Evolutionary conservation across 2,113 vertebrate genomes (phyloP), one percentile per base, ranked within the genome.

Genomic region (Xerus inauris): DNA sequence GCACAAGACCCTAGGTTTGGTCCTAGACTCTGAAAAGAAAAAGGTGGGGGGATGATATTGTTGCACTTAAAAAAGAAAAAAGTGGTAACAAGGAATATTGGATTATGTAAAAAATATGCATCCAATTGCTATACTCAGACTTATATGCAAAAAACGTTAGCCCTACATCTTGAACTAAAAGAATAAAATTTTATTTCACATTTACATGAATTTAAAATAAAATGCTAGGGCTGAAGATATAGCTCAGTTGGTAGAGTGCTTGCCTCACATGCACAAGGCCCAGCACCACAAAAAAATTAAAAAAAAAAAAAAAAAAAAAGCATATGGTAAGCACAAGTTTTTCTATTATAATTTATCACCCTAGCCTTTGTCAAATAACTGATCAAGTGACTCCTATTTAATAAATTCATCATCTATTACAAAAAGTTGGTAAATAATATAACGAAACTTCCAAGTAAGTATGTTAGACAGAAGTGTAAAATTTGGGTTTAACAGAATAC

Each of bases 401-500:
- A 65, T 76, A 20, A 88, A 87, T 76, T 62, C 4, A 59, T 9
- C 17, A 85, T 69, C 14, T 49, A 67, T 45, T 62, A 28, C 8
- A 88, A 71, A 95, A 94, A 87, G 9, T 83, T 79, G 83, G n/a
- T 87, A 89, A 89, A 93, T 13, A 91, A 19, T 87, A 92, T 26
- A 77, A n/a, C 35, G 32, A 94, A 86, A 28, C 14, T 6, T 20
- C n/a, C 38, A 51, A 82, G 5, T 81, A 91, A 89, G 71, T 93
- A n/a, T 24, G 72, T 80, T 75, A 93, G n/a, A n/a, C n/a, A n/a
- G 26, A 65, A 4, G 14, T 83, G 0, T 90, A 79, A 79, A 83
- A 65, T 3, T 0, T 76, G 69, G 51, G 8, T 67, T 94, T 96
- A 97, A 72, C 8, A 86, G 64, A 87, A 97, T 96, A 99, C 99